These are phyloP conservation scores for Rhinella marina DNA, from an alignment of 2,797 vertebrate species.

Conservation along the genomic window DNA sequence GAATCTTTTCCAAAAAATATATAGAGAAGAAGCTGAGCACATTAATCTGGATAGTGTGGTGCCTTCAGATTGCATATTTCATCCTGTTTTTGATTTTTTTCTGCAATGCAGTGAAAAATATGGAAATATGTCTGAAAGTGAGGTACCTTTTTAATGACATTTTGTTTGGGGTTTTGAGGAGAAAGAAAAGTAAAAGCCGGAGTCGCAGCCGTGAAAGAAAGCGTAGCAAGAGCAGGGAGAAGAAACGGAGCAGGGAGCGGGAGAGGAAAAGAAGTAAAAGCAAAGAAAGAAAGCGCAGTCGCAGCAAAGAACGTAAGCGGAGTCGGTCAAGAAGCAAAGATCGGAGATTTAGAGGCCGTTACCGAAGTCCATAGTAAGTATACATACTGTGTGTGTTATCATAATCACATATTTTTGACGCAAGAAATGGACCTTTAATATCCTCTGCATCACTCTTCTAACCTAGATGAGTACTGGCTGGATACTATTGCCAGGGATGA, in stretches of 20 bases:
- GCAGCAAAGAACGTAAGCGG: conserved; percentile 88
- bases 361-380: conserved; percentile 92
- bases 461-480: background rate
- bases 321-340: conserved; percentile 90
- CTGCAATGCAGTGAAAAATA: too few species aligned
- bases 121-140: too few species aligned
- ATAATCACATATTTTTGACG: background rate
- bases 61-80: too few species aligned
- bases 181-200: conserved; percentile 92
- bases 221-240: conserved; percentile 86
- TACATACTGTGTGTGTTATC: background rate
- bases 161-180: conserved; percentile 68
- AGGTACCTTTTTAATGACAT: background rate
- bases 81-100: too few species aligned
- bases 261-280: conserved; percentile 90
- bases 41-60: too few species aligned
- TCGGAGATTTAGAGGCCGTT: conserved; percentile 86
- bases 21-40: too few species aligned
- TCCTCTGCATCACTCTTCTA: background rate
- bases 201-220: conserved; percentile 90
- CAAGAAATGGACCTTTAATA: background rate
- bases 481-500: background rate
- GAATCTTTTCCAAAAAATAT: too few species aligned
- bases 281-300: conserved; percentile 86
- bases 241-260: conserved; percentile 87